phyloP scores from a whole-genome alignment of 1,140 invertebrate species.

The Polypedilum pembai region DNA sequence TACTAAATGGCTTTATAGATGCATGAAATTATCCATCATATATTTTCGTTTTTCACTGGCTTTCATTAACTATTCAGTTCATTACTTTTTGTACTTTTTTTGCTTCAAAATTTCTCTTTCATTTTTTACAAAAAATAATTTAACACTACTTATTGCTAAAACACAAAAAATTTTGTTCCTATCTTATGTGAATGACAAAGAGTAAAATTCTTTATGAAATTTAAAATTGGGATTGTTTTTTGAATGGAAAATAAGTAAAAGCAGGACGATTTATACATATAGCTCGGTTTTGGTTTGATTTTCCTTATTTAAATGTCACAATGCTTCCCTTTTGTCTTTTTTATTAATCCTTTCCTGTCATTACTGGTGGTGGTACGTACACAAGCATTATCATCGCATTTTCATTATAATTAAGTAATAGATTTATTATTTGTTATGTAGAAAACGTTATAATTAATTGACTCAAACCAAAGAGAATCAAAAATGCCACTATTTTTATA shows the following conservation, averaged over 20 bases:
- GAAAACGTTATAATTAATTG: neutral
- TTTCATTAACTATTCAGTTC: too few species aligned
- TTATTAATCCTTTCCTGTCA: too few species aligned
- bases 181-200: too few species aligned
- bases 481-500: conserved; percentile 37
- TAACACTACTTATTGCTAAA: neutral
- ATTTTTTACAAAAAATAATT: neutral
- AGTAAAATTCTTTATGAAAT: too few species aligned
- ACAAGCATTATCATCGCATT: neutral
- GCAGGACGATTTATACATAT: conserved; percentile 29
- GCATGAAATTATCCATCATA: neutral
- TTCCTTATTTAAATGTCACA: neutral
- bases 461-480: conserved; percentile 25
- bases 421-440: conserved; percentile 18
- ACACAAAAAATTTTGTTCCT: too few species aligned
- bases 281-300: neutral
- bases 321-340: too few species aligned
- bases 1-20: conserved; percentile 6
- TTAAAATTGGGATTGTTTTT: conserved; percentile 2
- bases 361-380: too few species aligned
- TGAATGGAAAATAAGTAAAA: conserved; percentile 21
- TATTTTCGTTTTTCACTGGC: neutral
- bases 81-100: neutral
- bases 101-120: neutral
- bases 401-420: conserved; percentile 30